Evolutionary conservation across 1,140 invertebrate species (phyloP).

Genomic region (Drosophila oshimai): DNA sequence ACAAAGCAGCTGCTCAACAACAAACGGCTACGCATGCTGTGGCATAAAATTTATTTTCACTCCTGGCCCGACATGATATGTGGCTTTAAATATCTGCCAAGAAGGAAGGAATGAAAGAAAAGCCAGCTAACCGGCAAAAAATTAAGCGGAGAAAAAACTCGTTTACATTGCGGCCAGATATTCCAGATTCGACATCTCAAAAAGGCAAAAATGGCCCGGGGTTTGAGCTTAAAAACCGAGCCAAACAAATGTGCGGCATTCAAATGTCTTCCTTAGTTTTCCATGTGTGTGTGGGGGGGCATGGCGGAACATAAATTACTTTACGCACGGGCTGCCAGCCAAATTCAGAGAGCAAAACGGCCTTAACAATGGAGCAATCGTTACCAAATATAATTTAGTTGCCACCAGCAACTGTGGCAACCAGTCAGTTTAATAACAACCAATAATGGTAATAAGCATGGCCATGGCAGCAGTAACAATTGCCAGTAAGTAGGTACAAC

Average conservation of each 20-base stretch:
- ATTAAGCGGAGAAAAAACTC: constrained; percentile 25
- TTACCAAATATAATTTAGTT: constrained; percentile 60
- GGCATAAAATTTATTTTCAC: constrained; percentile 74
- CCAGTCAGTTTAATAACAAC: constrained; percentile 13
- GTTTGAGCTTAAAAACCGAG: constrained; percentile 6
- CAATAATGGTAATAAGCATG: constrained; percentile 1
- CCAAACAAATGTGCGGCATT: constrained; percentile 64
- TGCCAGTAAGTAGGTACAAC: not conserved
- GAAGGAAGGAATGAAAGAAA: not conserved
- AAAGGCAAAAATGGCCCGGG: constrained; percentile 14
- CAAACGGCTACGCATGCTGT: constrained; percentile 64
- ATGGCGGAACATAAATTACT: constrained; percentile 68
- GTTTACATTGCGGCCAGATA: constrained; percentile 48
- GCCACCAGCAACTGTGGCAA: constrained; percentile 2
- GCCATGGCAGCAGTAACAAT: not conserved
- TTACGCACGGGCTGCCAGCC: constrained; percentile 54
- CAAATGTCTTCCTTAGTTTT: constrained; percentile 66
- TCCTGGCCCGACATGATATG: constrained; percentile 56
- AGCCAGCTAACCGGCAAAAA: constrained; percentile 6
- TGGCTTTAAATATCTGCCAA: constrained; percentile 59
- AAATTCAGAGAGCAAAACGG: constrained; percentile 10
- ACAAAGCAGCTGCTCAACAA: constrained; percentile 74
- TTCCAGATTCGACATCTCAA: constrained; percentile 59
- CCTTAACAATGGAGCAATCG: constrained; percentile 57
- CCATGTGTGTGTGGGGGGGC: constrained; percentile 22